These are phyloP conservation scores for Lasiurus cinereus DNA, from an alignment of 2,113 vertebrate species.

Conservation along the genomic window DNA sequence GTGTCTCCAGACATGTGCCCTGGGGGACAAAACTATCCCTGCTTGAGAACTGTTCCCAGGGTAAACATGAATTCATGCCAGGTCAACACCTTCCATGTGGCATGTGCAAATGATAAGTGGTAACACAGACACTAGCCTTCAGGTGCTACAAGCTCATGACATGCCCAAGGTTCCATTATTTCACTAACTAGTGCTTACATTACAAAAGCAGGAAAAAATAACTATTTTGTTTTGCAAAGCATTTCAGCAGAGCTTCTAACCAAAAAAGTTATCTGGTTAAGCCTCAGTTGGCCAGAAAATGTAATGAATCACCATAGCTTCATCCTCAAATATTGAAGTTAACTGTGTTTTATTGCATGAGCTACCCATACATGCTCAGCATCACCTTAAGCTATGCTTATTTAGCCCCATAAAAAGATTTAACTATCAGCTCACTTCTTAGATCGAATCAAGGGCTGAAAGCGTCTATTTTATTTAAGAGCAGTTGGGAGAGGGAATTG, in stretches of 20 bases:
- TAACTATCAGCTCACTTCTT: conserved; percentile 17
- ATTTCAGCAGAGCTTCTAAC: background rate
- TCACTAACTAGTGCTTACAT: background rate
- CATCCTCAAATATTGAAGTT: background rate
- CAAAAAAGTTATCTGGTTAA: conserved; percentile 40
- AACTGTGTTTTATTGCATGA: background rate
- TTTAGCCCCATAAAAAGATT: conserved; percentile 18
- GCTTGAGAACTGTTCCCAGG: background rate
- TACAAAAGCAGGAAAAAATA: background rate
- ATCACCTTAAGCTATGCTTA: background rate
- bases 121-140: background rate
- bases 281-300: conserved; percentile 12
- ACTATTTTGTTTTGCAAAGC: background rate
- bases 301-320: background rate
- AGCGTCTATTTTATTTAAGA: conserved; percentile 62
- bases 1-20: background rate
- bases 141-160: background rate
- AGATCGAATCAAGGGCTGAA: background rate
- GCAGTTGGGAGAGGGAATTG: background rate
- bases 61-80: background rate
- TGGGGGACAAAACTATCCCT: background rate
- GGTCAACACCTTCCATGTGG: background rate
- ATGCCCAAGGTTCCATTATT: background rate
- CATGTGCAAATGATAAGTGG: background rate
- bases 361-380: fast-evolving